These are phyloP conservation scores for Meleagris gallopavo DNA, from an alignment of 2,113 vertebrate species.

Conservation along the genomic window DNA sequence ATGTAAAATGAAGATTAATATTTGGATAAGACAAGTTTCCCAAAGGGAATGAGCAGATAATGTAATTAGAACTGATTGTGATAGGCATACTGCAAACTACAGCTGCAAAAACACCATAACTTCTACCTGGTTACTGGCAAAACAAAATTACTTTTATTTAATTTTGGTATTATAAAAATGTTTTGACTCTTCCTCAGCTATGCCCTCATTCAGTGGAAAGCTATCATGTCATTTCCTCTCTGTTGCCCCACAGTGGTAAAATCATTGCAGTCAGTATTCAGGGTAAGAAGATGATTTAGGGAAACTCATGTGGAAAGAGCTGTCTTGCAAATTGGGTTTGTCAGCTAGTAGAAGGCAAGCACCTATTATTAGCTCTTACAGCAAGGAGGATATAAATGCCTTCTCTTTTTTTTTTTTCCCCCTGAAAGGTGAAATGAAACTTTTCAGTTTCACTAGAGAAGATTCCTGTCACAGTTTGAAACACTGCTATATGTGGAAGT, in stretches of 20 bases:
- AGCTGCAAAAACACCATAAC: not conserved
- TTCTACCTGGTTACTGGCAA: not conserved
- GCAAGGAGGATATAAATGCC: conserved; percentile 41
- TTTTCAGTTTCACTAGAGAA: conserved; percentile 35
- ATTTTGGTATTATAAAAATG: not conserved
- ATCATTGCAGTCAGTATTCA: not conserved
- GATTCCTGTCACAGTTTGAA: conserved; percentile 9
- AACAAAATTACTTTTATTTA: not conserved
- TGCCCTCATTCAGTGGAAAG: not conserved
- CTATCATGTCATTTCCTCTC: not conserved
- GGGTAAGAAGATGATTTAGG: not conserved
- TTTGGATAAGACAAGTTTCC: not conserved
- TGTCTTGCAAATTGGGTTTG: conserved; percentile 39
- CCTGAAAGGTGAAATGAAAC: conserved; percentile 54
- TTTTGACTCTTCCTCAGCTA: not conserved
- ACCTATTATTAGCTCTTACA: conserved; percentile 69
- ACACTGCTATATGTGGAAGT: conserved; percentile 19
- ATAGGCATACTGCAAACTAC: not conserved
- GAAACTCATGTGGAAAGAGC: conserved; percentile 34
- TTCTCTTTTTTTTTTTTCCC: not conserved
- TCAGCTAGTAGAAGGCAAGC: conserved; percentile 30
- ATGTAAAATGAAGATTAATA: not conserved
- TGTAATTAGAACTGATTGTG: not conserved
- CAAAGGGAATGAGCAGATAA: not conserved
- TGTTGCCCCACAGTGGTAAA: conserved; percentile 6